Conservation (phyloP, 2,113 vertebrate genomes). For the Hirundichthys speculiger region DNA sequence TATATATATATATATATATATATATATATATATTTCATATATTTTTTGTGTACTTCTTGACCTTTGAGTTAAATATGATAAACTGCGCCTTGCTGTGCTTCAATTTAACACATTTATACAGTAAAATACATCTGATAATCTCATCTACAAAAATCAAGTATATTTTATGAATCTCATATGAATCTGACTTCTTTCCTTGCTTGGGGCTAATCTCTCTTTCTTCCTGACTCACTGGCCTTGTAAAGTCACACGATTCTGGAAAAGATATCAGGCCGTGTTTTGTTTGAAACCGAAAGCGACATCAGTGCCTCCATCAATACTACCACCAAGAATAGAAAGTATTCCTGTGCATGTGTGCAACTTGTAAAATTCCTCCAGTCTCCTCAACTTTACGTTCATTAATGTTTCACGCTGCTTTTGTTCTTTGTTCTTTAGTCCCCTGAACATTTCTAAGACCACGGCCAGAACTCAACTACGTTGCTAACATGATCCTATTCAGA, state of each 20-base stretch:
- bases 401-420: constrained; percentile 5
- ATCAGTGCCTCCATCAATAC: constrained; percentile 33
- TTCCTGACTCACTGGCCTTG: constrained; percentile 23
- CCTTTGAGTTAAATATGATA: constrained; percentile 5
- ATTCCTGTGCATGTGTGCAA: neutral
- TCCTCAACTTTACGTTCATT: constrained; percentile 33
- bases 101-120: constrained; percentile 15
- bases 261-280: constrained; percentile 56
- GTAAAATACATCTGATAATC: constrained; percentile 13
- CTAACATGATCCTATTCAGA: too few relatives aligned
- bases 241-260: constrained; percentile 53
- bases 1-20: too few relatives aligned
- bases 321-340: constrained; percentile 9
- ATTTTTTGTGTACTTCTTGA: constrained; percentile 14
- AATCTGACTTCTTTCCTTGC: constrained; percentile 24
- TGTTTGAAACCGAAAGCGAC: constrained; percentile 52
- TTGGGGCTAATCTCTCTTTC: constrained; percentile 19
- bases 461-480: too few relatives aligned
- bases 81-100: constrained; percentile 7
- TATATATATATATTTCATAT: too few relatives aligned
- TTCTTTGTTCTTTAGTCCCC: constrained; percentile 16
- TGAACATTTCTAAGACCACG: constrained; percentile 40
- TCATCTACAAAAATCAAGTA: constrained; percentile 21
- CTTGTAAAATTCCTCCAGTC: neutral
- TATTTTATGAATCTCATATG: constrained; percentile 5